These are phyloP conservation scores for Ammodramus savannarum DNA, from an alignment of 2,113 vertebrate species.

Conservation along the genomic window DNA sequence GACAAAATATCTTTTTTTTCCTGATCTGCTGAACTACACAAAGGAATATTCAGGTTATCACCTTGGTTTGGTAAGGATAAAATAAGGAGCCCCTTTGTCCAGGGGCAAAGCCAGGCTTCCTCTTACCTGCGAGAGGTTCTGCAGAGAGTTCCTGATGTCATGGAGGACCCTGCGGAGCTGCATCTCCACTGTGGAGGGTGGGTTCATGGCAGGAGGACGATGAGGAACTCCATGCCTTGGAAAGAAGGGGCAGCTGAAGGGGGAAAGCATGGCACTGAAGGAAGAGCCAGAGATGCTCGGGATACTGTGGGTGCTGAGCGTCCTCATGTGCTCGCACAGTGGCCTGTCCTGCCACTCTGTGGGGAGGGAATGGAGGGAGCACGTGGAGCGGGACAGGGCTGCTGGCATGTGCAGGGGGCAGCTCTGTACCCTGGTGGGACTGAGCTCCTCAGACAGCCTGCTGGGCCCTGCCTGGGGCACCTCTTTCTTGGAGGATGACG, in stretches of 20 bases:
- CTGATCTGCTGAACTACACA: neutral
- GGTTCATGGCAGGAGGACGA: constrained; percentile 39
- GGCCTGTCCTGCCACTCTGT: constrained; percentile 77
- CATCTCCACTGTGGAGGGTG: constrained; percentile 87
- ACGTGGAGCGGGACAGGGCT: constrained; percentile 73
- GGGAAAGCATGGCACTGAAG: constrained; percentile 37
- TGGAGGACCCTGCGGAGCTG: constrained; percentile 92
- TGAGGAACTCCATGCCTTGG: constrained; percentile 60
- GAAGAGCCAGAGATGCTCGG: constrained; percentile 76
- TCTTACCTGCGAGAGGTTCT: constrained; percentile 88
- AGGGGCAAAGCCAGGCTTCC: neutral
- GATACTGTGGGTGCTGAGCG: constrained; percentile 85
- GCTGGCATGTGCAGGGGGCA: constrained; percentile 54
- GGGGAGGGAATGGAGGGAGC: constrained; percentile 81
- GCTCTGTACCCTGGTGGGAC: constrained; percentile 41
- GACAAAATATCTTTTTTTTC: neutral
- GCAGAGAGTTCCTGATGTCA: constrained; percentile 89
- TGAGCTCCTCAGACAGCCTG: constrained; percentile 22
- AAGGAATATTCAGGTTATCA: neutral
- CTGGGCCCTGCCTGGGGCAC: neutral
- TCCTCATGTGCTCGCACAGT: constrained; percentile 64
- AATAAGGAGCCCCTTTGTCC: neutral
- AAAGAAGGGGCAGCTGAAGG: constrained; percentile 64
- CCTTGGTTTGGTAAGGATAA: neutral
- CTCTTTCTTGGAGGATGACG: constrained; percentile 47